Conservation (phyloP, 2,113 vertebrate species). For the Beaufortia kweichowensis region DNA sequence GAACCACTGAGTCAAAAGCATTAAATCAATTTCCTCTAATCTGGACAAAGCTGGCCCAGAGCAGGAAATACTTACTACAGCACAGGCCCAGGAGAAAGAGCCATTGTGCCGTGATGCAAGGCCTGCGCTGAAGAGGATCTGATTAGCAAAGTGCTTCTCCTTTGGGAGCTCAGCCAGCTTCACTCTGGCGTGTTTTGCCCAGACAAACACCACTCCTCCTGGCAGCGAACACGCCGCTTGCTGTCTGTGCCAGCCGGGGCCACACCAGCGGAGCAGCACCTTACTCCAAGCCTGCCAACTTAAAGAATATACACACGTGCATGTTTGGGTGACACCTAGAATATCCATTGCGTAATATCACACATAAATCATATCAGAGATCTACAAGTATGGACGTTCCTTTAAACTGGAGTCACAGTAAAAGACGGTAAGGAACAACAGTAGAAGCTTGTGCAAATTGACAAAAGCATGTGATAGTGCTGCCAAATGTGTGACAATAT, state of each 20-base stretch:
- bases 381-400: not conserved
- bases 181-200: conserved; percentile 14
- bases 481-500: not conserved
- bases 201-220: conserved; percentile 46
- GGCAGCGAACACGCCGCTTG: conserved; percentile 45
- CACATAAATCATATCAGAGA: too few relatives aligned
- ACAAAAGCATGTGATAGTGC: not conserved
- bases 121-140: conserved; percentile 58
- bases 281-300: conserved; percentile 13
- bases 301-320: conserved; percentile 13
- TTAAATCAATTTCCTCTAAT: conserved; percentile 72
- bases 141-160: conserved; percentile 65
- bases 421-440: not conserved
- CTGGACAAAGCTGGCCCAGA: conserved; percentile 59
- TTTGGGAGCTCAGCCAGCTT: conserved; percentile 44
- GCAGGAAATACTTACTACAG: conserved; percentile 66
- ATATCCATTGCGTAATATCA: too few relatives aligned
- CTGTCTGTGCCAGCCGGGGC: not conserved
- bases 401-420: conserved; percentile 11
- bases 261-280: not conserved
- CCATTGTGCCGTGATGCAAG: conserved; percentile 61
- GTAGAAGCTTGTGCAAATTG: not conserved
- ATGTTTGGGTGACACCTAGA: not conserved
- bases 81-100: conserved; percentile 52
- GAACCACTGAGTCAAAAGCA: conserved; percentile 64